A percentile compares a stretch with the other conserved stretches of the same genome.
phyloP scores from a whole-genome alignment of 1,140 invertebrate species.

The Leptinotarsa defecta region DNA sequence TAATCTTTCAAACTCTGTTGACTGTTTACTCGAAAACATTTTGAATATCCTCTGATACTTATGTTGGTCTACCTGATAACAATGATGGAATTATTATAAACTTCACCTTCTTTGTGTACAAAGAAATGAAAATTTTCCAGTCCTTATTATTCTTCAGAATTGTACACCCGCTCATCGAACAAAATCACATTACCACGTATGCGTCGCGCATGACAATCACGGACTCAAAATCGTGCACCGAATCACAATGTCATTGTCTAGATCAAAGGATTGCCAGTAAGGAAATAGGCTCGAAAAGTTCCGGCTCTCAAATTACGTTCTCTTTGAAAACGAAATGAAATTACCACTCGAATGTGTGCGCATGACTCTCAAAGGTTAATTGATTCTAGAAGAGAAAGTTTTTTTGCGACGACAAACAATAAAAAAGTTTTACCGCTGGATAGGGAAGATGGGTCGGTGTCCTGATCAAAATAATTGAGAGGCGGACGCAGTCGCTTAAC shows the following conservation, averaged over 20 bases:
- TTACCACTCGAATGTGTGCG: constrained; percentile 1
- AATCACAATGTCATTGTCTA: constrained; percentile 14
- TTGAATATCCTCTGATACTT: no score
- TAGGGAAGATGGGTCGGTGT: not conserved
- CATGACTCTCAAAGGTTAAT: constrained; percentile 19
- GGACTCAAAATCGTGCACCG: not conserved
- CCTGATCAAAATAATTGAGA: no score
- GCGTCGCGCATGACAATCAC: not conserved
- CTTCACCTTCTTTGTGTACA: no score
- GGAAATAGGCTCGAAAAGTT: constrained; percentile 14
- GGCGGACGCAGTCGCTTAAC: no score
- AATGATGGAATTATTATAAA: no score
- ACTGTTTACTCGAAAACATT: no score
- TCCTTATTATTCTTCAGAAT: no score
- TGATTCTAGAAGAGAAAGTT: constrained; percentile 7
- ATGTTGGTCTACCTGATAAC: no score
- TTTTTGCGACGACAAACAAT: constrained; percentile 6
- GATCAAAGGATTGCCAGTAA: constrained; percentile 12
- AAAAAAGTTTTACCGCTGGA: not conserved
- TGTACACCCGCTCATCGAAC: not conserved
- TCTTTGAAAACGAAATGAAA: constrained; percentile 17
- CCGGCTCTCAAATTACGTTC: not conserved
- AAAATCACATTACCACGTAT: not conserved
- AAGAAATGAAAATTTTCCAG: no score
- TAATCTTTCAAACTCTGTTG: no score